Conservation (phyloP, 2,888 invertebrate species). For the Entomobrya proxima region DNA sequence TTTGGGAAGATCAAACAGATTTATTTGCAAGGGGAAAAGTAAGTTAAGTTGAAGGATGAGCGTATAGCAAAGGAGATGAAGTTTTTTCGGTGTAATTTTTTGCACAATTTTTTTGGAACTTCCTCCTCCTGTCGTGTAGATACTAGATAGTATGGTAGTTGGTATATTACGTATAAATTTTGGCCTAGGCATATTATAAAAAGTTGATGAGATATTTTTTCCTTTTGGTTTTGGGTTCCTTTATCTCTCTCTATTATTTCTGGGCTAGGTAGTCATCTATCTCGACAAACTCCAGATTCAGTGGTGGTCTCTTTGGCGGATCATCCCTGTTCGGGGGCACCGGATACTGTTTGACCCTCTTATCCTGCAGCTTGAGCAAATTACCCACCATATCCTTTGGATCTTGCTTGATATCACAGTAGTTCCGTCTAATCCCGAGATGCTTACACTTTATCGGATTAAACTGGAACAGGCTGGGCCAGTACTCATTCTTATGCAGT, state of each 20-base stretch:
- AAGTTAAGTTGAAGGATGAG: no score
- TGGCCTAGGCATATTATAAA: not conserved
- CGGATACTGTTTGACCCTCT: slow-evolving; percentile 30
- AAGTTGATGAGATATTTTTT: not conserved
- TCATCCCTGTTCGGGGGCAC: slow-evolving; percentile 27
- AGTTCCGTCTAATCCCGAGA: slow-evolving; percentile 58
- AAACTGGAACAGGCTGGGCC: slow-evolving; percentile 58
- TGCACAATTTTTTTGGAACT: not conserved
- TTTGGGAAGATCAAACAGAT: slow-evolving; percentile 23
- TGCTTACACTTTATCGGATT: slow-evolving; percentile 63
- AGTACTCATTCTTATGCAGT: slow-evolving; percentile 65
- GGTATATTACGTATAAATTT: not conserved
- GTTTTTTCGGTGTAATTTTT: not conserved
- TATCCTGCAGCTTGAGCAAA: slow-evolving; percentile 45
- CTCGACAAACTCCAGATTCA: slow-evolving; percentile 43
- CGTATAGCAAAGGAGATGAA: no score
- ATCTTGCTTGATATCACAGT: slow-evolving; percentile 42
- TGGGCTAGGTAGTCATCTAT: slow-evolving; percentile 37
- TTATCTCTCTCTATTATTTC: not conserved
- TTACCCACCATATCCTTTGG: slow-evolving; percentile 52
- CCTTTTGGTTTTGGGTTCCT: not conserved
- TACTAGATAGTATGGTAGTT: not conserved
- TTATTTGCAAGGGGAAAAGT: slow-evolving; percentile 17
- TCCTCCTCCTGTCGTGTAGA: not conserved
- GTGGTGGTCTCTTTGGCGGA: slow-evolving; percentile 45